Conservation (phyloP, 2,797 vertebrate species). For the Mormyrus proboscirostris region DNA sequence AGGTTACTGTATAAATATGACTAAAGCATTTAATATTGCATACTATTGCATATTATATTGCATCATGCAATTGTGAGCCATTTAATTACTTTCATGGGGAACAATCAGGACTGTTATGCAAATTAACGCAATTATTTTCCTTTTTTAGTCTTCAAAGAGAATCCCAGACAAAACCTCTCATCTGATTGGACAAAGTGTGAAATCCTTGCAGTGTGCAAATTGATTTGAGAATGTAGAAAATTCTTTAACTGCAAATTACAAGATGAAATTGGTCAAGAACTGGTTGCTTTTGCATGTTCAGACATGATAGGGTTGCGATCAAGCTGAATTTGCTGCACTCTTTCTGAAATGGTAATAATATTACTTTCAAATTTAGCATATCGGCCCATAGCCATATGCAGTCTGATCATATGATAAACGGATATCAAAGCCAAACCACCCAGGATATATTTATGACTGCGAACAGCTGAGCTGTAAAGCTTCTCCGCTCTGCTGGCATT, state of each 20-base stretch:
- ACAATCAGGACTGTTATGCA: background rate
- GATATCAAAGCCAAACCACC: background rate
- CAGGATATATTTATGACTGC: background rate
- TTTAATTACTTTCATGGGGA: background rate
- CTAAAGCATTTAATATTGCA: background rate
- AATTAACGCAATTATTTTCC: background rate
- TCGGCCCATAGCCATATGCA: background rate
- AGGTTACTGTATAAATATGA: background rate
- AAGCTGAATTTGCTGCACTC: background rate
- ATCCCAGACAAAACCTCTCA: background rate
- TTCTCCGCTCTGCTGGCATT: background rate
- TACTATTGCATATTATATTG: background rate
- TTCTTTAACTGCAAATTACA: background rate
- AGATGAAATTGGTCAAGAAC: background rate
- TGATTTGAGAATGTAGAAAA: background rate
- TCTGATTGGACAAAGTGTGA: background rate
- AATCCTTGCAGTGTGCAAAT: background rate
- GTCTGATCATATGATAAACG: background rate
- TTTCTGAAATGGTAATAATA: background rate
- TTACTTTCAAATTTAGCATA: background rate
- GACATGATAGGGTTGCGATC: slow-evolving; percentile 19
- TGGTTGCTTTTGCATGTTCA: background rate
- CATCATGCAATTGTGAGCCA: background rate
- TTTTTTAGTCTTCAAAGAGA: background rate
- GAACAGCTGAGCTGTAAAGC: background rate